These are phyloP conservation scores for Drosophila ficusphila DNA, from an alignment of 1,140 invertebrate genomes.

Conservation along the genomic window DNA sequence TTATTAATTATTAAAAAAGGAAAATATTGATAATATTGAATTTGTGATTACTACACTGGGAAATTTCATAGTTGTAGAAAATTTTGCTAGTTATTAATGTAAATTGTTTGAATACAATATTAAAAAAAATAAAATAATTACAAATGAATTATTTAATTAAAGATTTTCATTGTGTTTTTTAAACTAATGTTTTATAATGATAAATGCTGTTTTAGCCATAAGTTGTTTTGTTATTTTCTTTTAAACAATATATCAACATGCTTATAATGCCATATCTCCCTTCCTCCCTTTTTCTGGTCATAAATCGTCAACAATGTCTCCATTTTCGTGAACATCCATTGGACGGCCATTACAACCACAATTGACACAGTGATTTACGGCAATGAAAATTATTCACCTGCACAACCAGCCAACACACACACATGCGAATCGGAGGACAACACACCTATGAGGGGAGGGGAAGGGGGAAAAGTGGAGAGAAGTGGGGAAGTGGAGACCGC, in stretches of 20 bases:
- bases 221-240: no score
- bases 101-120: no score
- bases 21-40: neutral
- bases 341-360: conserved; percentile 50
- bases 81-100: no score
- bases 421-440: conserved; percentile 54
- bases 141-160: no score
- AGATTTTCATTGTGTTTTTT: no score
- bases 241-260: neutral
- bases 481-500: conserved; percentile 40
- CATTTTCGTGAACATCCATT: conserved; percentile 35
- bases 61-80: no score
- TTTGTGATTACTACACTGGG: no score
- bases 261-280: neutral
- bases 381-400: conserved; percentile 78
- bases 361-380: conserved; percentile 77
- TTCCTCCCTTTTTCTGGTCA: neutral
- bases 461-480: conserved; percentile 5
- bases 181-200: no score
- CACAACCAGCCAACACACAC: conserved; percentile 15
- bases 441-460: conserved; percentile 47
- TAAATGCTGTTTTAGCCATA: no score
- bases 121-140: no score
- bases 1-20: neutral
- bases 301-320: conserved; percentile 26